phyloP scores from a whole-genome alignment of 53 echinoderm and acorn worm species.

The Crossaster papposus region DNA sequence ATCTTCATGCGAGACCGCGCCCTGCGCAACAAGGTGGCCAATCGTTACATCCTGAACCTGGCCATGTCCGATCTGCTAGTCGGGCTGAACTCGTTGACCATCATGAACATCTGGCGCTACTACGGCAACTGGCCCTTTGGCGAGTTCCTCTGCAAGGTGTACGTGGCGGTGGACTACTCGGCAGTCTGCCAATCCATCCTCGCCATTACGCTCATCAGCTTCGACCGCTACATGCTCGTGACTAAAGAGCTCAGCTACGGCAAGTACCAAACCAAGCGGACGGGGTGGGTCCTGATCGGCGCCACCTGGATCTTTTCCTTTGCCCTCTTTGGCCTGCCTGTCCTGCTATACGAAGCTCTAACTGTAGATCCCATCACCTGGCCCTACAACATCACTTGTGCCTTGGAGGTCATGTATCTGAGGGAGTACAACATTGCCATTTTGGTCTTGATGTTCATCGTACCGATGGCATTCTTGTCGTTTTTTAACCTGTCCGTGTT shows the following conservation, averaged over 20 bases:
- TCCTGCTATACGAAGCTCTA: conserved; percentile 22
- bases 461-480: neutral
- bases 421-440: neutral
- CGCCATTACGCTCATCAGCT: conserved; percentile 36
- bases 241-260: conserved; percentile 28
- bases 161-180: conserved; percentile 24
- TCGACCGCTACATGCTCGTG: conserved; percentile 38
- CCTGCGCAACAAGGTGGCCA: conserved; percentile 25
- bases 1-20: conserved; percentile 20
- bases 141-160: conserved; percentile 33
- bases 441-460: conserved; percentile 2
- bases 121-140: conserved; percentile 52
- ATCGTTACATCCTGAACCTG: conserved; percentile 39
- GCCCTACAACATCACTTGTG: conserved; percentile 28
- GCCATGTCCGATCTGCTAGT: conserved; percentile 37
- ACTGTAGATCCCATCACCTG: neutral
- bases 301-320: conserved; percentile 27
- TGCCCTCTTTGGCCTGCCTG: conserved; percentile 15
- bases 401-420: neutral
- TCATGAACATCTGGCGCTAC: conserved; percentile 40
- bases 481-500: conserved; percentile 29
- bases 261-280: conserved; percentile 11
- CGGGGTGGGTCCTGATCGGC: neutral
- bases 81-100: conserved; percentile 20
- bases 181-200: conserved; percentile 21